Conservation (phyloP, 2,797 vertebrate species). For the Catostomus latipinnis region DNA sequence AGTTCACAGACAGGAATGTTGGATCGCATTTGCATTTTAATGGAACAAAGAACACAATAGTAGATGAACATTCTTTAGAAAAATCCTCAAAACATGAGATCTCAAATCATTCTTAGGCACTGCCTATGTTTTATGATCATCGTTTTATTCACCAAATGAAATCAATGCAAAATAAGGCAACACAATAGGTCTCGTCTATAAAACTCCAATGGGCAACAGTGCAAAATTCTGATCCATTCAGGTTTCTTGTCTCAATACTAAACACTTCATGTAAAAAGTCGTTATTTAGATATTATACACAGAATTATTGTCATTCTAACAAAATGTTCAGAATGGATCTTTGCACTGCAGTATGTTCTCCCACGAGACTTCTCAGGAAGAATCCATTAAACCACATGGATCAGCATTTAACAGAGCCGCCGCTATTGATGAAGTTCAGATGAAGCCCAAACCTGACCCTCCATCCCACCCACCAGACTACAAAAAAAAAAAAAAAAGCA, state of each 20-base stretch:
- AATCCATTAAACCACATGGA: conserved; percentile 62
- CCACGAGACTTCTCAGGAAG: conserved; percentile 60
- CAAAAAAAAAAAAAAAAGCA: conserved; percentile 63
- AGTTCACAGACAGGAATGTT: conserved; percentile 42
- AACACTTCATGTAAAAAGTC: conserved; percentile 61
- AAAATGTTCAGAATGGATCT: conserved; percentile 59
- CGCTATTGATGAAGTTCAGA: conserved; percentile 60
- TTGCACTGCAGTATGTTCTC: conserved; percentile 62
- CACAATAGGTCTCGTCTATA: conserved; percentile 66
- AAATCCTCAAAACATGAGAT: conserved; percentile 60
- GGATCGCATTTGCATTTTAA: conserved; percentile 77
- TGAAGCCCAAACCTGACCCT: conserved; percentile 36
- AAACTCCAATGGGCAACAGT: conserved; percentile 70
- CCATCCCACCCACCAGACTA: conserved; percentile 30
- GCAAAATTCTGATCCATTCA: conserved; percentile 67
- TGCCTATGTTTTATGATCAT: conserved; percentile 68
- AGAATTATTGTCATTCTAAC: conserved; percentile 71
- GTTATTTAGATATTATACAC: conserved; percentile 63
- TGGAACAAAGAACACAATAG: conserved; percentile 77
- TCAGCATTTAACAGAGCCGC: conserved; percentile 68
- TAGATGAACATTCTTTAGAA: conserved; percentile 70
- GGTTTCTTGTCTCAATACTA: conserved; percentile 43
- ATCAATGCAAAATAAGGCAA: conserved; percentile 75
- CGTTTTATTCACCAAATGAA: conserved; percentile 72
- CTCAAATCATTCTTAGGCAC: conserved; percentile 77